Percentiles rank a stretch among this genome's conserved stretches.
Conservation (phyloP, 2,797 vertebrate genomes). For the Phalanger gymnotis region DNA sequence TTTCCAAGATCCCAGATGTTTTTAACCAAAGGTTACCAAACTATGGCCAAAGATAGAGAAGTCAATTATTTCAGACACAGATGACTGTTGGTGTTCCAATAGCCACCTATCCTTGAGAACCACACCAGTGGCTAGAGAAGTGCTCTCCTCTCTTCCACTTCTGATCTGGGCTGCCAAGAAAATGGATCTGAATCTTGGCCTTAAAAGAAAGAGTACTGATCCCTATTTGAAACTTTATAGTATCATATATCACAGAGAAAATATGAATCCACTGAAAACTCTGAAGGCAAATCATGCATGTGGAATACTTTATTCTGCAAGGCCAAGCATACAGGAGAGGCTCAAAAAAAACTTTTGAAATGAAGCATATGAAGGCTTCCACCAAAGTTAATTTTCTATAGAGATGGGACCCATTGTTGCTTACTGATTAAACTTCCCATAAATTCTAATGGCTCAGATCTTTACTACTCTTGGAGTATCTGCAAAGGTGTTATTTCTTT, state of each 20-base stretch:
- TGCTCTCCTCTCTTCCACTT: not conserved
- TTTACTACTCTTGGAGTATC: not conserved
- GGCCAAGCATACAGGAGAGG: not conserved
- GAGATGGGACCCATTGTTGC: not conserved
- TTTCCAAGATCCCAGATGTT: not conserved
- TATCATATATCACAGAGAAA: not conserved
- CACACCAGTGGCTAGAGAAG: not conserved
- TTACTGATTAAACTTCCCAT: slow-evolving; percentile 5
- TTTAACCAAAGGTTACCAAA: not conserved
- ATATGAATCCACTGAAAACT: not conserved
- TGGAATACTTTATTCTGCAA: not conserved
- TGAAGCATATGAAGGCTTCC: not conserved
- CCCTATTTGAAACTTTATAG: not conserved
- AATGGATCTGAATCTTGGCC: not conserved
- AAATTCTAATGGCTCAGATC: slow-evolving; percentile 43
- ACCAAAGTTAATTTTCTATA: slow-evolving; percentile 34
- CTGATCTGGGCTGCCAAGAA: not conserved
- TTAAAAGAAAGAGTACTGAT: not conserved
- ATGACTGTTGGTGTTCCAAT: not conserved
- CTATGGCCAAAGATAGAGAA: not conserved
- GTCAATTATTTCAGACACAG: not conserved
- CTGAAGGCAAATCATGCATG: not conserved
- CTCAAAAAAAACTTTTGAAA: slow-evolving; percentile 29
- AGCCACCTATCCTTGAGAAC: not conserved
- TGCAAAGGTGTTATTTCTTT: slow-evolving; percentile 7